Percentiles rank a stretch among this genome's conserved stretches.
phyloP scores from a whole-genome alignment of 1,140 invertebrate species.

The Coelopa frigida region DNA sequence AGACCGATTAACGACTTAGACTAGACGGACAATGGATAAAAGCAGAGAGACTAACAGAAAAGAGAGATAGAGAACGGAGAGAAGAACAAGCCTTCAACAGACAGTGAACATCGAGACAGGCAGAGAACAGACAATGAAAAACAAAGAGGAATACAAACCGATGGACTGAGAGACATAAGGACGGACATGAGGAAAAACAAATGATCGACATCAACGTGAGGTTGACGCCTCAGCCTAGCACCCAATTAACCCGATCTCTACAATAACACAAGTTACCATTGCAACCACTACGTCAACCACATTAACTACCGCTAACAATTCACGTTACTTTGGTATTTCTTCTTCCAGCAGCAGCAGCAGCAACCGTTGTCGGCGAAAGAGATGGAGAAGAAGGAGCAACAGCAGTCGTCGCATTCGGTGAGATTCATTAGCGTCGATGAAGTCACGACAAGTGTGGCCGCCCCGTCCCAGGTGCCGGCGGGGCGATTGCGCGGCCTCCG shows the following conservation, averaged over 20 bases:
- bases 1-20: too few relatives aligned
- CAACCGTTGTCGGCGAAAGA: background rate
- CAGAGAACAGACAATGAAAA: too few relatives aligned
- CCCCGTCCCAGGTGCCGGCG: conserved; percentile 42
- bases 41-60: too few relatives aligned
- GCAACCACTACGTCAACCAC: conserved; percentile 19
- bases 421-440: conserved; percentile 45
- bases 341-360: conserved; percentile 9
- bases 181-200: too few relatives aligned
- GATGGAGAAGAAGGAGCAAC: background rate
- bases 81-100: too few relatives aligned
- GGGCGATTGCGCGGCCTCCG: conserved; percentile 46
- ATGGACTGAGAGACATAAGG: too few relatives aligned
- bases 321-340: conserved; percentile 7
- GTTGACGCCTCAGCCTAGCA: conserved; percentile 30
- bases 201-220: conserved; percentile 10
- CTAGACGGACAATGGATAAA: too few relatives aligned
- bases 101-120: too few relatives aligned
- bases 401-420: conserved; percentile 26
- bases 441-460: conserved; percentile 45
- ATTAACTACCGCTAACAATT: conserved; percentile 12
- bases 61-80: too few relatives aligned
- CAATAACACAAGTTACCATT: conserved; percentile 3
- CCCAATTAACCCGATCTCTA: conserved; percentile 37
- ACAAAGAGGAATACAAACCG: too few relatives aligned